Evolutionary conservation across 2,113 vertebrate species (phyloP), one percentile per base, ranked within the genome.

Genomic region (Neoarius graeffei): DNA sequence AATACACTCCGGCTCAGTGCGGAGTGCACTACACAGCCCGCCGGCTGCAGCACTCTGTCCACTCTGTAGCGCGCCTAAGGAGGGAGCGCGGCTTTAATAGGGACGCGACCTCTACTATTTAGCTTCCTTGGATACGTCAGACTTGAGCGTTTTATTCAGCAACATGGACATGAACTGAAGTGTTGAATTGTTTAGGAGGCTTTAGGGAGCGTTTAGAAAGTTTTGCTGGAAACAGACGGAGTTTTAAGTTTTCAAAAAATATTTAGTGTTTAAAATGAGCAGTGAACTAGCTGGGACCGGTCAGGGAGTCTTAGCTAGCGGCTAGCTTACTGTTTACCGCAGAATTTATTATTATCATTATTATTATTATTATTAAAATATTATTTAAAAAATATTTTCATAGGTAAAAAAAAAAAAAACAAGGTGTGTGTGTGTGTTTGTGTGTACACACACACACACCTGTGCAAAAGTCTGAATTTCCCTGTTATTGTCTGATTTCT

Each of bases 1-100:
- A 85, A 76, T 76, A n/a, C 54, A 0, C 0, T 0, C 13, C 10
- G 14, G 15, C 0, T 0, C 0, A 2, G 0, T 19, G 17, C 10
- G 3, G 9, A 85, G 71, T 74, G 69, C 84, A 62, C 69, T 85
- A 42, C 5, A 25, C 1, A 62, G 27, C 0, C 1, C 0, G 57
- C 1, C 30, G 19, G 2, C 80, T 10, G 3, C 11, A 14, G 1
- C 17, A 19, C 1, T 1, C 7, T 4, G 77, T 10, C 0, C n/a
- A 2, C 19, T 48, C 0, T 5, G 10, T n/a, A 74, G 84, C 0
- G 52, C 5, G 20, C 52, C 4, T 23, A 71, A 4, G 27, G 50
- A 85, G 69, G 54, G 84, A 48, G 10, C 20, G 7, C 11, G 3
- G 20, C 19, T 56, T 8, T 1, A n/a, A 76, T 76, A 0, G 0